A percentile compares a stretch with the other conserved stretches of the same genome.
Conservation (phyloP, 1,140 invertebrate species). For the Leptopilina clavipes region DNA sequence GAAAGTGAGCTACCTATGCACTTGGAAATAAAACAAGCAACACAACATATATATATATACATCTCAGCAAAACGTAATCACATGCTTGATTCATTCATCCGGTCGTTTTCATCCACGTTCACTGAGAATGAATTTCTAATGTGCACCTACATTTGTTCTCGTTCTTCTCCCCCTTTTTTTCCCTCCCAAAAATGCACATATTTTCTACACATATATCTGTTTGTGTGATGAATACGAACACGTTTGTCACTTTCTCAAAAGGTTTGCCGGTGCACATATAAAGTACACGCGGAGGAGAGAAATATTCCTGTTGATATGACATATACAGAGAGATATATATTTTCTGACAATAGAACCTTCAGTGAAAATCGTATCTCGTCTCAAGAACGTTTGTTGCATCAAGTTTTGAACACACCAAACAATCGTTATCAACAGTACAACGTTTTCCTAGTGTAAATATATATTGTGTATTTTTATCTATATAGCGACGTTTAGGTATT, state of each 20-base stretch:
- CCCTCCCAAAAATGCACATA: neutral
- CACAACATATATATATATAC: no score
- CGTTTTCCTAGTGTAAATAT: neutral
- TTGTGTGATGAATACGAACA: neutral
- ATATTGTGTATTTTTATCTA: no score
- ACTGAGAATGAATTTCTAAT: conserved; percentile 19
- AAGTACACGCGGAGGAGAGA: no score
- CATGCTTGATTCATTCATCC: conserved; percentile 22
- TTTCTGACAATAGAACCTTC: conserved; percentile 24
- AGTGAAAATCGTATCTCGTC: neutral
- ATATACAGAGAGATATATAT: neutral
- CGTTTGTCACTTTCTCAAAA: conserved; percentile 20
- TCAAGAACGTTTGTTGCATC: conserved; percentile 4
- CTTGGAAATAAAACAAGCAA: conserved; percentile 6
- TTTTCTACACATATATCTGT: no score
- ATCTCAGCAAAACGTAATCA: conserved; percentile 2
- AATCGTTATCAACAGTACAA: conserved; percentile 7
- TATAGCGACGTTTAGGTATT: conserved; percentile 7
- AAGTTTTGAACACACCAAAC: conserved; percentile 10
- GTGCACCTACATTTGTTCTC: neutral
- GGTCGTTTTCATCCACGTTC: conserved; percentile 16
- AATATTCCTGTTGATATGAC: no score
- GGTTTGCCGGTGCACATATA: neutral
- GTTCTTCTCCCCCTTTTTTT: neutral
- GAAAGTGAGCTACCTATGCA: conserved; percentile 1